phyloP scores from a whole-genome alignment of 2,797 vertebrate species.

The Halcyon chelicuti region DNA sequence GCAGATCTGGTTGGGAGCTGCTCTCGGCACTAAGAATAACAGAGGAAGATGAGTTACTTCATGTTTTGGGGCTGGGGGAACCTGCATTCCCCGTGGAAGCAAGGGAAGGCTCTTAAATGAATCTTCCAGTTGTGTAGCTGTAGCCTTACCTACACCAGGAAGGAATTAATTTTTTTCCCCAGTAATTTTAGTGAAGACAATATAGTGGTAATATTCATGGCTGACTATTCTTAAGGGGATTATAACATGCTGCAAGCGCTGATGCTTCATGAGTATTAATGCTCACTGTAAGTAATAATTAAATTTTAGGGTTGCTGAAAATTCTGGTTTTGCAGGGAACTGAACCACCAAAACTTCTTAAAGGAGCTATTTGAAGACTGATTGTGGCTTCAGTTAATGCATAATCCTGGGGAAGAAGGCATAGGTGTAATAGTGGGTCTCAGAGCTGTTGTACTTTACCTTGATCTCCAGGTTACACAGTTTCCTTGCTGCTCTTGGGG shows the following conservation, averaged over 20 bases:
- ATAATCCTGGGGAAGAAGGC: background rate
- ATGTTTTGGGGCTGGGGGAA: background rate
- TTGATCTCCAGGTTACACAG: background rate
- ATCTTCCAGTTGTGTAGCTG: background rate
- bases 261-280: background rate
- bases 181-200: background rate
- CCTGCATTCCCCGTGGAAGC: background rate
- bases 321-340: background rate
- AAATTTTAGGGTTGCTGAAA: background rate
- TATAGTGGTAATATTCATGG: background rate
- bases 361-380: background rate
- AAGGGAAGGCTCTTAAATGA: background rate
- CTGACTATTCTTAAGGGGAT: background rate
- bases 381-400: background rate
- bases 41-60: background rate
- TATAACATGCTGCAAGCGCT: background rate
- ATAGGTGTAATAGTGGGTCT: background rate
- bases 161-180: background rate
- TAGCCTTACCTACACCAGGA: background rate
- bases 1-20: background rate
- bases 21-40: accelerated
- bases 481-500: background rate
- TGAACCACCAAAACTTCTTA: background rate
- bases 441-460: background rate
- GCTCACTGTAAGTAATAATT: background rate